Evolutionary conservation across 2,888 invertebrate genomes (phyloP).

Genomic region (Polyploca ridens): DNA sequence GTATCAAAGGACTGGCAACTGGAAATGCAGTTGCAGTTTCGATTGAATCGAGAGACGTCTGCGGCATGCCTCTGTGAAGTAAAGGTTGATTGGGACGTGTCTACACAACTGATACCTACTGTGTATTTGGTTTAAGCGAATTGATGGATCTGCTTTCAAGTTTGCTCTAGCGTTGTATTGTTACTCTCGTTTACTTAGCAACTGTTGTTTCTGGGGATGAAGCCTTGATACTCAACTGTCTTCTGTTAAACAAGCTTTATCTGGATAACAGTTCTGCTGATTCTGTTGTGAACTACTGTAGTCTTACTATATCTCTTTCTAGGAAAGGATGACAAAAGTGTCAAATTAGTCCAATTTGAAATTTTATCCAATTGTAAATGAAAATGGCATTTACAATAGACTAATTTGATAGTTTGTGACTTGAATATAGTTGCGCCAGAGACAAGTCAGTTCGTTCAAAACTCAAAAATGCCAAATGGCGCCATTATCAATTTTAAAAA

Average conservation of each 20-base stretch:
- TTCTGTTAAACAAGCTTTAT: neutral
- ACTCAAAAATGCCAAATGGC: too few species aligned
- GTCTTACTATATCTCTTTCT: too few species aligned
- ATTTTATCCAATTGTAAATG: too few species aligned
- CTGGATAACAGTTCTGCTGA: too few species aligned
- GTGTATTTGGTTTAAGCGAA: conserved; percentile 58
- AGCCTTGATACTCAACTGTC: neutral
- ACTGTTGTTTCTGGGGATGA: conserved; percentile 8
- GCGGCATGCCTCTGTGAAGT: conserved; percentile 73
- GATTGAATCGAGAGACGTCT: conserved; percentile 81
- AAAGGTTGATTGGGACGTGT: conserved; percentile 81
- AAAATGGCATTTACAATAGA: too few species aligned
- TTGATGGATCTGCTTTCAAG: conserved; percentile 39
- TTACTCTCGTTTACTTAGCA: conserved; percentile 3
- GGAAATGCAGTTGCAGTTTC: conserved; percentile 81
- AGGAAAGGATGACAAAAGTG: too few species aligned
- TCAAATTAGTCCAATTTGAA: too few species aligned
- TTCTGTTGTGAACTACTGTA: too few species aligned
- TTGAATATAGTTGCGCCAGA: too few species aligned
- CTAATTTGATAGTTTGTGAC: too few species aligned
- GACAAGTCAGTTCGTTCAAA: too few species aligned
- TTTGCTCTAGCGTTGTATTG: conserved; percentile 11
- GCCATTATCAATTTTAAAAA: too few species aligned
- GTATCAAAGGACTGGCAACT: conserved; percentile 80
- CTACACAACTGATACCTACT: conserved; percentile 62